Evolutionary conservation across 2,888 invertebrate species (phyloP).

Genomic region (Saturnia japonica): DNA sequence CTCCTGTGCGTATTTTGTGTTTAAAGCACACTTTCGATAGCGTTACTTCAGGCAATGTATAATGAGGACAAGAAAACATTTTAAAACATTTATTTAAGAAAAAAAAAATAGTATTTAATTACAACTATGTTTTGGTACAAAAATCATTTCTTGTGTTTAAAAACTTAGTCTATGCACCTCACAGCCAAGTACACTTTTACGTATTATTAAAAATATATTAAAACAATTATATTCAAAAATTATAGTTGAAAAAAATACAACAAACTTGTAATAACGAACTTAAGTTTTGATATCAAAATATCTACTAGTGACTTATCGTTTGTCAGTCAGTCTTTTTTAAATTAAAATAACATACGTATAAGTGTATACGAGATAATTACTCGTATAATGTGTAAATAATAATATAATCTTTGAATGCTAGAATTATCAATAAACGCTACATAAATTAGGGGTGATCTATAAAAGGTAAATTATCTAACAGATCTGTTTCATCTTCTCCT

Average conservation of each 20-base stretch:
- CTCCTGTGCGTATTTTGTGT: no score
- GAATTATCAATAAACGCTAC: neutral
- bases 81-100: slow-evolving; percentile 49
- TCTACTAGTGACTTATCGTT: slow-evolving; percentile 49
- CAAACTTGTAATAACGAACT: slow-evolving; percentile 43
- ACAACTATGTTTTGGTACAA: slow-evolving; percentile 55
- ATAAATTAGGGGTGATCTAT: no score
- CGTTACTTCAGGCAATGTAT: neutral
- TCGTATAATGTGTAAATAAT: neutral
- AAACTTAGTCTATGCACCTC: slow-evolving; percentile 56
- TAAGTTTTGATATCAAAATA: slow-evolving; percentile 43
- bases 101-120: slow-evolving; percentile 41
- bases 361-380: neutral
- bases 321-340: slow-evolving; percentile 65
- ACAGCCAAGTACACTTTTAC: slow-evolving; percentile 59
- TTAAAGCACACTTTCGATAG: no score
- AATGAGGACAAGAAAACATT: slow-evolving; percentile 9
- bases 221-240: slow-evolving; percentile 37
- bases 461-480: no score
- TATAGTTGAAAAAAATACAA: slow-evolving; percentile 31
- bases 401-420: neutral
- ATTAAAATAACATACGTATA: slow-evolving; percentile 42
- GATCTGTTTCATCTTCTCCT: no score
- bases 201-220: neutral
- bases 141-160: slow-evolving; percentile 44